Percentiles rank a stretch among this genome's conserved stretches.
phyloP scores from a whole-genome alignment of 2,888 invertebrate genomes.

The Thumatha senex region DNA sequence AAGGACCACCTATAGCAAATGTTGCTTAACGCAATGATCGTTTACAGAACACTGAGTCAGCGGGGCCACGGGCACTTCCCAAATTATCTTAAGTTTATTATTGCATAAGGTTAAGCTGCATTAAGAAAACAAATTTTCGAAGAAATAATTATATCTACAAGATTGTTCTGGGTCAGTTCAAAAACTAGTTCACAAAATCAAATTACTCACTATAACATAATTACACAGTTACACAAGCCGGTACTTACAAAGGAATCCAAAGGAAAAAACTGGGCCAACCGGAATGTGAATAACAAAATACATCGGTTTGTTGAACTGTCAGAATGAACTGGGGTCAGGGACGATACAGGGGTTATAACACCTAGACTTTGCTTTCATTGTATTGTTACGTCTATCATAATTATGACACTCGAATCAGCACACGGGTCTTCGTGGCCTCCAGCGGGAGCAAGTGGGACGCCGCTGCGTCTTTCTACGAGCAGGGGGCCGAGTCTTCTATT shows the following conservation, averaged over 20 bases:
- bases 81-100: too few species aligned
- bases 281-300: slow-evolving; percentile 7
- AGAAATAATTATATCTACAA: not conserved
- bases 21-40: too few species aligned
- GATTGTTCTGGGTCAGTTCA: not conserved
- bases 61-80: too few species aligned
- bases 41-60: too few species aligned
- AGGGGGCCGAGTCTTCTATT: too few species aligned
- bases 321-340: slow-evolving; percentile 1
- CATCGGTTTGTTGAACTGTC: slow-evolving; percentile 1
- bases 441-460: too few species aligned
- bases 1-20: too few species aligned
- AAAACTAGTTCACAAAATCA: not conserved
- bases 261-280: slow-evolving; percentile 6
- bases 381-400: too few species aligned
- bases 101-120: too few species aligned
- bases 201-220: not conserved
- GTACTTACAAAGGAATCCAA: not conserved
- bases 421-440: too few species aligned
- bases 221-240: slow-evolving; percentile 2
- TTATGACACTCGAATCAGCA: too few species aligned
- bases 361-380: not conserved
- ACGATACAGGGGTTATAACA: not conserved
- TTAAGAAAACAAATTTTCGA: not conserved
- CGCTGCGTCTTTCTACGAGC: too few species aligned